Base-by-base conservation (phyloP, 2,113 vertebrate genomes). In the Chrysemys picta region DNA sequence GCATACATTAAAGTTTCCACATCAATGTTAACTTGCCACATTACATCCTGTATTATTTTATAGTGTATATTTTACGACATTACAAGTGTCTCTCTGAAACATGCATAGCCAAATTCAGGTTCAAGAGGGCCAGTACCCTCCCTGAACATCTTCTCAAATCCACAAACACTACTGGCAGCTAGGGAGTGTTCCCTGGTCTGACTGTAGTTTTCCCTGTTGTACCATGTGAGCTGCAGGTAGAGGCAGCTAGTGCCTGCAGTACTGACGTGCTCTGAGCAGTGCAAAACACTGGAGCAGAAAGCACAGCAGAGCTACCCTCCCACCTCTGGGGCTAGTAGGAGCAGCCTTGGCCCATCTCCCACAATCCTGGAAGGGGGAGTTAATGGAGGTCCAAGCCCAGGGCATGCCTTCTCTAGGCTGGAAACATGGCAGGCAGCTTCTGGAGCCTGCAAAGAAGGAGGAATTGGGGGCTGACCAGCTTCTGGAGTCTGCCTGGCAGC, bases 301-400 rank as follows among this genome's bases (percentile, higher is more conserved):
- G 17, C 16, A n/a, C 16, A 69, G 35, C 35, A 69, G 35, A n/a
- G 35, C 35, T 8, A 69, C 62, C 35, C 62, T 69, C 17, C 8
- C 31, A 65, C 59, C 29, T 65, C 62, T 69, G 35, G 35, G 4
- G 16, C 17, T 9, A 86, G 27, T 53, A 38, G 69, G 6, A 27
- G 42, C 21, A 13, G 11, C 10, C 3, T 54, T 0, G 0, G 8
- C 17, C 78, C 27, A 89, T 29, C 53, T 82, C 31, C 38, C 4
- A 0, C 27, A 69, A 25, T 21, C 16, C 21, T n/a, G 47, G 80
- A 85, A 82, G 16, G 22, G 3, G 47, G 53, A 89, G 17, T 80
- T 92, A 90, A 52, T 9, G 35, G 42, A 35, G 62, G 29, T 42
- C 7, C 25, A 2, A 81, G 84, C 75, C 76, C 84, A 38, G 79